Percentiles rank a stretch among this genome's conserved stretches.
phyloP scores from a whole-genome alignment of 2,113 vertebrate species.

The Pandion haliaetus region DNA sequence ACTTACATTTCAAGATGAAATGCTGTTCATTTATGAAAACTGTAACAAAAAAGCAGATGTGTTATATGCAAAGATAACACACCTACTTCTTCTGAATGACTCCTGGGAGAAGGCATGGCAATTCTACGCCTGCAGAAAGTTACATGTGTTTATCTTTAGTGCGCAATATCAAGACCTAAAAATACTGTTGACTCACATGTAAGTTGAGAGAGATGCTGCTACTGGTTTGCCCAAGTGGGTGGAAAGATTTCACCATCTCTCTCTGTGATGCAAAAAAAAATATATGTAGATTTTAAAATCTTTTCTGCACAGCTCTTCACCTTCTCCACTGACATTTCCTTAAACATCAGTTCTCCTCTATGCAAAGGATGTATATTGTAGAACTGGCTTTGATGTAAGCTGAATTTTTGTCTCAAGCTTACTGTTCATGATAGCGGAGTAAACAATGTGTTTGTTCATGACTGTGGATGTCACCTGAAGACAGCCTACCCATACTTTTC shows the following conservation, averaged over 20 bases:
- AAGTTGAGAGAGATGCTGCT: neutral
- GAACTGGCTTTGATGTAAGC: neutral
- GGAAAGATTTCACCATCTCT: neutral
- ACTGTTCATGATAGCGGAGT: neutral
- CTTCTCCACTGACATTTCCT: neutral
- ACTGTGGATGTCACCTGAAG: neutral
- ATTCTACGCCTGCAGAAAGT: neutral
- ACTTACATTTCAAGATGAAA: neutral
- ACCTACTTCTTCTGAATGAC: neutral
- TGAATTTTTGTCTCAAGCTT: neutral
- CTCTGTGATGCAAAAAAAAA: neutral
- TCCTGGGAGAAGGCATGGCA: neutral
- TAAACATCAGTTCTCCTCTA: neutral
- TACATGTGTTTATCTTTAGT: neutral
- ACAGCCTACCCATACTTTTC: neutral
- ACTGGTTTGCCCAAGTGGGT: neutral
- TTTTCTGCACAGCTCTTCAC: neutral
- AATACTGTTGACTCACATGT: neutral
- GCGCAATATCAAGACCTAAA: neutral
- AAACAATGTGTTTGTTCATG: neutral
- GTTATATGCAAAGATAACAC: neutral
- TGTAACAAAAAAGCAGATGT: neutral
- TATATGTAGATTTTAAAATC: neutral
- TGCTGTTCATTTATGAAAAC: neutral
- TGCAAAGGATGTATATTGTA: neutral